Percentiles rank a stretch among this genome's conserved stretches.
phyloP scores from a whole-genome alignment of 2,113 vertebrate species.

The Peromyscus californicus region DNA sequence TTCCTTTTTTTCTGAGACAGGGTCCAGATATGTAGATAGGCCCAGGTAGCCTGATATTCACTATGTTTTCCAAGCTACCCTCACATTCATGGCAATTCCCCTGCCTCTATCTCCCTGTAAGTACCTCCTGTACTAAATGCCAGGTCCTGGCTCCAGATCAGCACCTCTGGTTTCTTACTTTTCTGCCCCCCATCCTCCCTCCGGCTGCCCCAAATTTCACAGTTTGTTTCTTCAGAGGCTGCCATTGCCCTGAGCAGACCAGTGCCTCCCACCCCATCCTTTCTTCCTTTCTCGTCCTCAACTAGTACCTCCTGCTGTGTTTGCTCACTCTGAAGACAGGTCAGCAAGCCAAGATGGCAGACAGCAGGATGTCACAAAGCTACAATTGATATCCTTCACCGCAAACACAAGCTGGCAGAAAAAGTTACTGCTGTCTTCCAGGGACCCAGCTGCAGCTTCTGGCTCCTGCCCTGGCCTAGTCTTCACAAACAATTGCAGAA shows the following conservation, averaged over 20 bases:
- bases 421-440: background rate
- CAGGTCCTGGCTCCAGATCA: fast-evolving
- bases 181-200: too few relatives aligned
- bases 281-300: background rate
- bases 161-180: fast-evolving
- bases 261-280: background rate
- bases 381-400: background rate
- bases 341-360: background rate
- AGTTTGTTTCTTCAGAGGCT: fast-evolving
- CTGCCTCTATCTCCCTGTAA: too few relatives aligned
- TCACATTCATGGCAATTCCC: background rate
- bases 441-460: background rate
- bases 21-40: background rate
- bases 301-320: background rate
- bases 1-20: background rate
- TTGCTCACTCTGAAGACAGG: background rate
- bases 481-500: background rate
- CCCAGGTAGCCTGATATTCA: background rate
- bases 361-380: fast-evolving
- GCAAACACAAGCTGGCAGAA: background rate
- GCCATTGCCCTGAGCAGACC: background rate
- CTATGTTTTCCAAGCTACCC: background rate
- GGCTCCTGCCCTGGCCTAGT: background rate
- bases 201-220: background rate
- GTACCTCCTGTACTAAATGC: background rate